phyloP scores from a whole-genome alignment of 53 echinoderm and acorn worm species.

The Hippasteria phrygiana region DNA sequence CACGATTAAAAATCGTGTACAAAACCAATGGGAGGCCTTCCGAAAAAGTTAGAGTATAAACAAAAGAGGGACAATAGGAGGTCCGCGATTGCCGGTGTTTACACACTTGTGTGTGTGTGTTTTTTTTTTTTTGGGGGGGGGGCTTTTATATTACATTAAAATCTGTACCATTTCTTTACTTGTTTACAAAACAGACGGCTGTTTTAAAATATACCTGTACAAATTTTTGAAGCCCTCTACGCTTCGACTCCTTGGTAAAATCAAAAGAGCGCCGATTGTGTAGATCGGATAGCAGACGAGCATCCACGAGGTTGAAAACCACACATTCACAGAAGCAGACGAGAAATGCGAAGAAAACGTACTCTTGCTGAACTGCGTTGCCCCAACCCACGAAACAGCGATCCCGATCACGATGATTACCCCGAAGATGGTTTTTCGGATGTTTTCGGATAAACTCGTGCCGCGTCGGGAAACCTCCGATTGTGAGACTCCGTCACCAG shows the following conservation, averaged over 20 bases:
- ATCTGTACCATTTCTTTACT: no score
- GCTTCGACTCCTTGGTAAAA: conserved; percentile 71
- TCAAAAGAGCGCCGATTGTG: conserved; percentile 73
- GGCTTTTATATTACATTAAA: no score
- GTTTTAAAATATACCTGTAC: conserved; percentile 78
- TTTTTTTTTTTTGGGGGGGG: no score
- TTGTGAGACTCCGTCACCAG: conserved; percentile 19
- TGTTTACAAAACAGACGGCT: no score
- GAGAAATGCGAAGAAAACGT: conserved; percentile 86
- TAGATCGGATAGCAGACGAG: conserved; percentile 91
- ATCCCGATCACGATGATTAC: conserved; percentile 89
- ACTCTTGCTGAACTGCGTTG: conserved; percentile 90
- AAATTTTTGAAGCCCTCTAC: conserved; percentile 69
- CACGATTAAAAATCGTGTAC: no score
- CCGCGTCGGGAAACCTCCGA: conserved; percentile 15
- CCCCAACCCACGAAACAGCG: conserved; percentile 94
- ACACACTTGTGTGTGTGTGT: no score
- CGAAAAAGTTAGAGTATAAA: no score
- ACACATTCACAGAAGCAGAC: conserved; percentile 90
- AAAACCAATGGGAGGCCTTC: no score
- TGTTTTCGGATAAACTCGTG: conserved; percentile 61
- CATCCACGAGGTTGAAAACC: conserved; percentile 98
- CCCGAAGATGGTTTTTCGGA: conserved; percentile 81
- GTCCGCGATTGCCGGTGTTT: no score
- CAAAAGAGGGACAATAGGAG: no score